phyloP scores from a whole-genome alignment of 2,113 vertebrate genomes.

The Echinops telfairi region DNA sequence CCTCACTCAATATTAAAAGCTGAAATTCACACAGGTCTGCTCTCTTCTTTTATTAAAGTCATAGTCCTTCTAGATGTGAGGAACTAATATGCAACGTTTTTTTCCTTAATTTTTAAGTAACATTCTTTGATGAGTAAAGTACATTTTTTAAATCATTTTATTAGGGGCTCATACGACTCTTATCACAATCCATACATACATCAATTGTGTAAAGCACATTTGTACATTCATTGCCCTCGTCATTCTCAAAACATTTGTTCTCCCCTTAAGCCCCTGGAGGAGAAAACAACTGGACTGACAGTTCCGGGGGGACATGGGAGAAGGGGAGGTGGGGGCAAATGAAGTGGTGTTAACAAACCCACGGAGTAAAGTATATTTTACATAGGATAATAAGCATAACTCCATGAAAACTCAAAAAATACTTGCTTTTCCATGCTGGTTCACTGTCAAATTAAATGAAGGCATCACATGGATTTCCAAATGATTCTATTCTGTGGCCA shows the following conservation, averaged over 20 bases:
- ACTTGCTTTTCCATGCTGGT: not conserved
- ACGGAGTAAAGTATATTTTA: no score
- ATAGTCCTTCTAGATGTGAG: not conserved
- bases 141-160: no score
- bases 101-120: constrained; percentile 26
- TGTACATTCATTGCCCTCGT: no score
- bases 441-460: constrained; percentile 66
- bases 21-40: not conserved
- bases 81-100: not conserved
- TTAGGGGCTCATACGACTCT: no score
- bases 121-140: constrained; percentile 19
- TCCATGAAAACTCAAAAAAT: constrained; percentile 47
- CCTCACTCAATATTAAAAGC: not conserved
- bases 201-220: no score
- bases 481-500: constrained; percentile 63
- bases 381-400: not conserved
- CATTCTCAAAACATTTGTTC: no score
- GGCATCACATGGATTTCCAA: constrained; percentile 67
- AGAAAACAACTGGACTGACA: no score
- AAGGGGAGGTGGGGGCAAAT: no score
- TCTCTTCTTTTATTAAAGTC: not conserved
- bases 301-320: no score
- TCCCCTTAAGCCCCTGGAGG: no score
- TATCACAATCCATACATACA: no score
- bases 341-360: no score